Conservation (phyloP, 2,113 vertebrate genomes). For the human (Homo sapiens) region GRCh38 chr17:19026501-19027000, state of each 20-base stretch:
- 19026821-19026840: not conserved
- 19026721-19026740: not conserved
- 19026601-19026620: not conserved
- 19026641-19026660: not conserved
- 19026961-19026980: not conserved
- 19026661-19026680: not conserved
- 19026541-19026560: not conserved
- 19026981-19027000: too few relatives aligned
- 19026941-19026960: not conserved
- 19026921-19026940: not conserved
- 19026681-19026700: not conserved
- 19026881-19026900: not conserved
- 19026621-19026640: not conserved
- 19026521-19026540: not conserved
- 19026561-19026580: too few relatives aligned
- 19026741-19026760: not conserved
- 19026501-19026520: too few relatives aligned
- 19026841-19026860: not conserved
- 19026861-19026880: not conserved
- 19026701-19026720: not conserved
- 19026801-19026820: too few relatives aligned
- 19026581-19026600: not conserved
- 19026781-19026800: not conserved
- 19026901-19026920: not conserved
- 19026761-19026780: not conserved